Evolutionary conservation across 2,888 invertebrate genomes (phyloP).

Genomic region (Galerucella nymphaeae): DNA sequence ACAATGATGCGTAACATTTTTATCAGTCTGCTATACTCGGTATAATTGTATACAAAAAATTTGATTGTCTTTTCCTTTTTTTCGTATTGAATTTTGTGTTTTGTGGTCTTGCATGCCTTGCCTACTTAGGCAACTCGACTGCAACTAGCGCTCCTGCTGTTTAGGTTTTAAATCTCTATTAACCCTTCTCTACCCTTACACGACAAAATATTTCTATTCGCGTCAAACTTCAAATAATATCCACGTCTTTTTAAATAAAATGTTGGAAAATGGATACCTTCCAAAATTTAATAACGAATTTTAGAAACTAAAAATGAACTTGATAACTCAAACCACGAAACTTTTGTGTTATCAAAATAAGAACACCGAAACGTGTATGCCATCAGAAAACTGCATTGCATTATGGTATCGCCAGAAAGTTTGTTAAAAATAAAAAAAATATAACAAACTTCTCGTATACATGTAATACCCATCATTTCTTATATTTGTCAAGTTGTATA

Average conservation of each 20-base stretch:
- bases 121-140: too few species aligned
- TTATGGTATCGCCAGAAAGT: background rate
- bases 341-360: background rate
- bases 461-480: slow-evolving; percentile 1
- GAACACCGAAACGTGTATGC: background rate
- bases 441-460: background rate
- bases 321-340: slow-evolving; percentile 1
- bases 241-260: background rate
- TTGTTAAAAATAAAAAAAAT: background rate
- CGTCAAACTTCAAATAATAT: background rate
- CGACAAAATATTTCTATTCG: background rate
- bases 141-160: too few species aligned
- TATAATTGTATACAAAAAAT: too few species aligned
- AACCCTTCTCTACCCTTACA: background rate
- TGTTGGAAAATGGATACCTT: background rate
- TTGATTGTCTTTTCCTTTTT: too few species aligned
- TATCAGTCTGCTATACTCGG: too few species aligned
- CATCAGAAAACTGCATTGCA: background rate
- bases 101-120: too few species aligned
- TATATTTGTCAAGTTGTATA: background rate
- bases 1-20: too few species aligned
- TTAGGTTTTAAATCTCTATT: background rate
- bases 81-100: too few species aligned
- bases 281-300: background rate
- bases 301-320: slow-evolving; percentile 1